A percentile compares a stretch with the other conserved stretches of the same genome.
These are phyloP conservation scores for Panthera leo DNA, from an alignment of 2,113 vertebrate species.

Conservation along the genomic window DNA sequence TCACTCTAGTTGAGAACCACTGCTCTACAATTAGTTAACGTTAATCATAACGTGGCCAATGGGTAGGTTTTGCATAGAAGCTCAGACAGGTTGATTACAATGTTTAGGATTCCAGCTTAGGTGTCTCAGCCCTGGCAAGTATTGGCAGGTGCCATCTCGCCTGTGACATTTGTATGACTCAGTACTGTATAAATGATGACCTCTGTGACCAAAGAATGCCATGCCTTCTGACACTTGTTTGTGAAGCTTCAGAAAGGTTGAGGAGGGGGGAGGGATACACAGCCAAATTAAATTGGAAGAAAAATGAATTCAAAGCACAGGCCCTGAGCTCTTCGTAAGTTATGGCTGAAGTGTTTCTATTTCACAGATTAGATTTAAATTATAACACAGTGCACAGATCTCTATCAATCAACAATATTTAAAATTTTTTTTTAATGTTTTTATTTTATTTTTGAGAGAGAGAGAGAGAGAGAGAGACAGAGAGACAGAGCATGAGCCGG, in stretches of 20 bases:
- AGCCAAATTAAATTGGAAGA: neutral
- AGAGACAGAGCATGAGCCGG: too few relatives aligned
- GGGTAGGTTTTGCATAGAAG: neutral
- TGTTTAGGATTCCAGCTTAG: neutral
- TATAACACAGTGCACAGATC: neutral
- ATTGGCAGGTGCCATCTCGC: neutral
- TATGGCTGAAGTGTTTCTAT: neutral
- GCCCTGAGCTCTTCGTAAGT: neutral
- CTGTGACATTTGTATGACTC: neutral
- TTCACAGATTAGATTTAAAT: neutral
- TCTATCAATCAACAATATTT: neutral
- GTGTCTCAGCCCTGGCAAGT: neutral
- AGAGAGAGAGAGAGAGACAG: too few relatives aligned
- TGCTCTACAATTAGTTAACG: neutral
- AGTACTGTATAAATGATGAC: neutral
- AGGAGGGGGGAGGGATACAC: neutral
- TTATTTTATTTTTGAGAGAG: too few relatives aligned
- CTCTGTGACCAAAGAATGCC: neutral
- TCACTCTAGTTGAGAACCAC: neutral
- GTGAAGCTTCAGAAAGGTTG: neutral
- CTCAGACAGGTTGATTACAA: neutral
- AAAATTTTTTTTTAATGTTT: too few relatives aligned
- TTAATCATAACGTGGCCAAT: neutral
- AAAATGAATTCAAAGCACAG: neutral
- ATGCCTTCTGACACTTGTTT: neutral